Base-by-base conservation (phyloP, 2,797 vertebrate species). In the Pipistrellus pipistrellus region DNA sequence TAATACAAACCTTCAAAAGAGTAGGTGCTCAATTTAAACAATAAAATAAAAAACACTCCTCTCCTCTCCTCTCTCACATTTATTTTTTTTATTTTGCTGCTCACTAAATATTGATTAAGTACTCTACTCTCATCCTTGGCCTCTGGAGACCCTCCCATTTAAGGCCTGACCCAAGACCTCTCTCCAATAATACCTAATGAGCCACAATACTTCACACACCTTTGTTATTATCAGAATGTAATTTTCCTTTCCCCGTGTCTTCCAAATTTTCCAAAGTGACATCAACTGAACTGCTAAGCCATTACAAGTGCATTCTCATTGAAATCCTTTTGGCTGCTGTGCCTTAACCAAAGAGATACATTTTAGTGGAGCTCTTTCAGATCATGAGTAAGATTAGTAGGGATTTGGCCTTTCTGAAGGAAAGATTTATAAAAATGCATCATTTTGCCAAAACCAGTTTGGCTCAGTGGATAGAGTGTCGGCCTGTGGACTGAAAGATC, bases 61-160 rank as follows among this genome's bases (percentile, higher is more conserved):
- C 38, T 38, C 38, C 38, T 3, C 38, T 75, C 14, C 25, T 80
- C 17, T 69, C 15, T 90, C 66, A 72, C 27, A 41, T 64, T 71
- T 77, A 84, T 35, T 80, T 84, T 84, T 93, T 87, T 17, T 27
- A 83, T 75, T 84, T 35, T 78, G 9, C 86, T 72, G 64, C 9
- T 82, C 10, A 23, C 8, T 59, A 51, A 83, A 77, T 44, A 90
- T 8, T 35, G 17, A 64, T 23, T 51, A 20, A 72, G 35, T n/a
- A 27, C 6, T 66, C 46, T 51, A 57, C 11, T 86, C 27, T 30
- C 20, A 53, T 75, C 57, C 55, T 86, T 86, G n/a, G 5, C 17
- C 6, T 44, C 32, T 20, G 53, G 53, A 17, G 21, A 53, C 66
- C 69, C 38, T 69, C 32, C 21, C 35, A 30, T 1, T 15, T 81